Conservation (phyloP, 1,140 invertebrate species). For the Zaprionus ghesquierei region DNA sequence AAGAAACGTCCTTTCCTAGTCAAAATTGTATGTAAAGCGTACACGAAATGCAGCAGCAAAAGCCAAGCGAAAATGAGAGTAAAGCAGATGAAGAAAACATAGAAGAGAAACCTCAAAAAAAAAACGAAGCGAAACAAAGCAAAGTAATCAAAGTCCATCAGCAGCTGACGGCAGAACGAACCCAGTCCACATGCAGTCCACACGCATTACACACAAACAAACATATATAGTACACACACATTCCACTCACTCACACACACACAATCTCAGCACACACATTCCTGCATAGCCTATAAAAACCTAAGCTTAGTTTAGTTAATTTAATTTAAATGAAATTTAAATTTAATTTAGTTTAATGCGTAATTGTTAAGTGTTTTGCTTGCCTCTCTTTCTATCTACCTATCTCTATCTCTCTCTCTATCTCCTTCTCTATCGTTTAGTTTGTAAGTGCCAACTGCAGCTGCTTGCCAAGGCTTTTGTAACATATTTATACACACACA, state of each 20-base stretch:
- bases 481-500: constrained; percentile 66
- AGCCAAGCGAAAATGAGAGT: no score
- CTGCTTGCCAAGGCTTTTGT: constrained; percentile 77
- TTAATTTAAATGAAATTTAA: constrained; percentile 81
- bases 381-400: constrained; percentile 1
- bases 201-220: constrained; percentile 18
- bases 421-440: constrained; percentile 15
- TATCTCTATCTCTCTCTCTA: constrained; percentile 7
- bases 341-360: constrained; percentile 77
- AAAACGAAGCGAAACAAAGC: neutral
- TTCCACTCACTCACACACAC: constrained; percentile 4
- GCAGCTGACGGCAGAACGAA: constrained; percentile 35
- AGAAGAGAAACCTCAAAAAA: neutral
- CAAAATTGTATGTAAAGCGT: constrained; percentile 75
- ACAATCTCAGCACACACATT: constrained; percentile 53
- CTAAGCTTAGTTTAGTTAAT: constrained; percentile 72
- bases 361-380: constrained; percentile 67
- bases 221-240: constrained; percentile 26
- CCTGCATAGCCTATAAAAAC: constrained; percentile 64
- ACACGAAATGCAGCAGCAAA: constrained; percentile 33
- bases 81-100: constrained; percentile 1
- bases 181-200: constrained; percentile 39
- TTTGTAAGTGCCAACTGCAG: constrained; percentile 26
- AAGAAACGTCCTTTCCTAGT: constrained; percentile 81
- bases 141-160: constrained; percentile 31